Evolutionary conservation across 2,888 invertebrate genomes (phyloP).

Genomic region (Omphaloscelis lunosa): DNA sequence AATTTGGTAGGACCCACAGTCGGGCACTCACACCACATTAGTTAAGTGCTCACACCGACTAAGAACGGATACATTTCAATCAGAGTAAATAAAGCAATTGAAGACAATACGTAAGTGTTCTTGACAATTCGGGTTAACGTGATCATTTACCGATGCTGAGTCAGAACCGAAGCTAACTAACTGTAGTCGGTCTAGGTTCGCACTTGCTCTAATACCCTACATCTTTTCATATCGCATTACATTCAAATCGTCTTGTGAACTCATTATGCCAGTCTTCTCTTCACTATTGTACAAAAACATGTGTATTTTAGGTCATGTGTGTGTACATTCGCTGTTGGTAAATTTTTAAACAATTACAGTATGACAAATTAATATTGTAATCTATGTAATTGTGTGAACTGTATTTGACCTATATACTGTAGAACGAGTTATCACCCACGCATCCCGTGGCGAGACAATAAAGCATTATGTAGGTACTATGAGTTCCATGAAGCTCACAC

Average conservation of each 20-base stretch:
- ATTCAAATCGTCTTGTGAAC: conserved; percentile 78
- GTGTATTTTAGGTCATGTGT: conserved; percentile 66
- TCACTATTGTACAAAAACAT: conserved; percentile 70
- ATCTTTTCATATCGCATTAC: conserved; percentile 84
- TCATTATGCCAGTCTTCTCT: conserved; percentile 77
- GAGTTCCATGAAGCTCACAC: conserved; percentile 72
- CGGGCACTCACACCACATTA: neutral
- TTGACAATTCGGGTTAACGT: conserved; percentile 81
- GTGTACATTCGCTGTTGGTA: conserved; percentile 54
- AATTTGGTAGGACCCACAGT: neutral
- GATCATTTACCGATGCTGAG: conserved; percentile 81
- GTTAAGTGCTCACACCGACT: neutral
- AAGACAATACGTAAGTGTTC: conserved; percentile 75
- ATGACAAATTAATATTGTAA: conserved; percentile 34
- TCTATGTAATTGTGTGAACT: conserved; percentile 29
- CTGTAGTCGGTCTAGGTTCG: conserved; percentile 81
- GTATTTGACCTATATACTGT: conserved; percentile 73
- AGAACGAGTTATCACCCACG: conserved; percentile 75
- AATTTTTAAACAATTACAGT: conserved; percentile 61
- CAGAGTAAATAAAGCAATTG: conserved; percentile 74
- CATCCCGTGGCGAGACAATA: conserved; percentile 77
- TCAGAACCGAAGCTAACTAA: conserved; percentile 83
- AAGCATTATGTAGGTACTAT: conserved; percentile 71
- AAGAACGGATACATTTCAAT: conserved; percentile 69
- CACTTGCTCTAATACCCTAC: conserved; percentile 86